phyloP scores from a whole-genome alignment of 2,797 vertebrate species.

The Cygnus olor region DNA sequence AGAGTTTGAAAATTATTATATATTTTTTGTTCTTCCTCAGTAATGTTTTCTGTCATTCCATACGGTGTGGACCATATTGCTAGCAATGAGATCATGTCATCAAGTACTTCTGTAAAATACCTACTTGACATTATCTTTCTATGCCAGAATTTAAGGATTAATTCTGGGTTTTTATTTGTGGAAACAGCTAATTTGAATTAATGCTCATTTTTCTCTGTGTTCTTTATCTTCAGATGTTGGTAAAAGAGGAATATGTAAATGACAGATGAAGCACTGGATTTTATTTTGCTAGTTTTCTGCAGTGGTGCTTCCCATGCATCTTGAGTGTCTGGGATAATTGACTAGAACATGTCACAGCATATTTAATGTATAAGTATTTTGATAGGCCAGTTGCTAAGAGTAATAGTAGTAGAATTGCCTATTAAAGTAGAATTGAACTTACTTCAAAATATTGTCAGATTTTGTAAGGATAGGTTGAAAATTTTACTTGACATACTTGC shows the following conservation, averaged over 20 bases:
- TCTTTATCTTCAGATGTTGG: neutral
- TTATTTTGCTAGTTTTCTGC: neutral
- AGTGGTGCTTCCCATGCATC: neutral
- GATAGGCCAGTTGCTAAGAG: neutral
- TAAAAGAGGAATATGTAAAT: neutral
- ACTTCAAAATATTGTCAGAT: neutral
- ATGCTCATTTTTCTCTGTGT: neutral
- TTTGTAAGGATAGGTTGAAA: neutral
- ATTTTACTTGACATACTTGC: neutral
- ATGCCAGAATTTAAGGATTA: neutral
- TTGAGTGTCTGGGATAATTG: neutral
- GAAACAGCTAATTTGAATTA: neutral
- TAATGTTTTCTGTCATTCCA: neutral
- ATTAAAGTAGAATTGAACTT: neutral
- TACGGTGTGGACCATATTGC: neutral
- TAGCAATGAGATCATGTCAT: neutral
- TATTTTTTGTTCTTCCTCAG: neutral
- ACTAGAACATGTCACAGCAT: neutral
- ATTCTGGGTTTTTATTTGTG: neutral
- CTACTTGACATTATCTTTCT: neutral
- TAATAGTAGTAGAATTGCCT: neutral
- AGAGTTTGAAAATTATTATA: neutral
- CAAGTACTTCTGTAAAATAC: neutral
- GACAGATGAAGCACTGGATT: neutral
- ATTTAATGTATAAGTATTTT: neutral